These are phyloP conservation scores for Laticauda colubrina DNA, from an alignment of 2,113 vertebrate genomes.

Conservation along the genomic window DNA sequence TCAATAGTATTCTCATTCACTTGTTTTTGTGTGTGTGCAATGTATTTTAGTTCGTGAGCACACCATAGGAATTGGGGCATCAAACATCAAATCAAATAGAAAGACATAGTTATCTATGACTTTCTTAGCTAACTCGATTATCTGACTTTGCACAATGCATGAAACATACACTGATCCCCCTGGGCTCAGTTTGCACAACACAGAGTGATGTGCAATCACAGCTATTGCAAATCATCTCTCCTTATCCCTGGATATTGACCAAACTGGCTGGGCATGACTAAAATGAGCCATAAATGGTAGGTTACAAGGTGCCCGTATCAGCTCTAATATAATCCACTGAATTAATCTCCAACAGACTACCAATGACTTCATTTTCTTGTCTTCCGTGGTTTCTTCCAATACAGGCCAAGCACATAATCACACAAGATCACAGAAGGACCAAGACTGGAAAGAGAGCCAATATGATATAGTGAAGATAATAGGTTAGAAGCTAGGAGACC, in stretches of 20 bases:
- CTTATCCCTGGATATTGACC: neutral
- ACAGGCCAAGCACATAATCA: neutral
- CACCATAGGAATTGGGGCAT: neutral
- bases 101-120: neutral
- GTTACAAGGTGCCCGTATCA: neutral
- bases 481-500: neutral
- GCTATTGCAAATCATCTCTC: neutral
- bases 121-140: neutral
- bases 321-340: neutral
- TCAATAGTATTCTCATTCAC: neutral
- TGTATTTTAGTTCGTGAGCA: neutral
- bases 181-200: neutral
- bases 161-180: neutral
- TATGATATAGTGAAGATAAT: neutral
- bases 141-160: neutral
- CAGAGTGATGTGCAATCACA: neutral
- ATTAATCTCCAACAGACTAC: neutral
- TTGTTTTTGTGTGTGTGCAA: neutral
- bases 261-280: neutral
- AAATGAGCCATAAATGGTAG: neutral
- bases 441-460: neutral
- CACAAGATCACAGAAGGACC: neutral
- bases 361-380: neutral
- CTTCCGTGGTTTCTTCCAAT: neutral
- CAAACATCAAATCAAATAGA: neutral